Percentiles rank a stretch among this genome's conserved stretches.
Evolutionary conservation across 2,888 invertebrate species (phyloP).

Genomic region (Onchidella celtica): DNA sequence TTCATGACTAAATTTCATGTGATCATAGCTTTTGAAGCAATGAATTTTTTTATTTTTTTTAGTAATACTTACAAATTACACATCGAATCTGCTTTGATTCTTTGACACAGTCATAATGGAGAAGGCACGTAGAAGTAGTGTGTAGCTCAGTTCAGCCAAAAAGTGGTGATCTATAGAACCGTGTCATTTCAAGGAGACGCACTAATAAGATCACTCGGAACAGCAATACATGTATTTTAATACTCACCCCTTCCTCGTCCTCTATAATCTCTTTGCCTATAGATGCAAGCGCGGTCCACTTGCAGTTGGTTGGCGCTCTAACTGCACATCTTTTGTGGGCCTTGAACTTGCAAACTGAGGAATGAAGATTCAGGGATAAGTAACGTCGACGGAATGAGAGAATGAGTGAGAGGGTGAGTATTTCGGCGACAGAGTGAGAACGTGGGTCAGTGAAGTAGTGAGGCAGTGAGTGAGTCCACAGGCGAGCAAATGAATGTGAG

Average conservation of each 20-base stretch:
- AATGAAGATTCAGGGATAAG: slow-evolving; percentile 11
- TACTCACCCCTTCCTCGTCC: slow-evolving; percentile 90
- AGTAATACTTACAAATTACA: too few relatives aligned
- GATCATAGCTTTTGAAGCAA: too few relatives aligned
- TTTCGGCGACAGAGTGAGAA: not conserved
- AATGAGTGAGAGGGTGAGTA: not conserved
- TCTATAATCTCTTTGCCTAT: slow-evolving; percentile 97
- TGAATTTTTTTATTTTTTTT: too few relatives aligned
- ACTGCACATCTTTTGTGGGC: slow-evolving; percentile 97
- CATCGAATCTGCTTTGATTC: too few relatives aligned
- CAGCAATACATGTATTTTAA: too few relatives aligned
- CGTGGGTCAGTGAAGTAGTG: not conserved
- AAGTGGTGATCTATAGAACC: too few relatives aligned
- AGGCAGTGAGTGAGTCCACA: not conserved
- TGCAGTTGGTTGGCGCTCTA: slow-evolving; percentile 95
- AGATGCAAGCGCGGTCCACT: slow-evolving; percentile 97
- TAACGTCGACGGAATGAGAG: not conserved
- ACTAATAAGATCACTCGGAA: too few relatives aligned
- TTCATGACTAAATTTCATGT: too few relatives aligned
- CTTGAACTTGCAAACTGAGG: slow-evolving; percentile 94
- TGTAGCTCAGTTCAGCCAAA: too few relatives aligned
- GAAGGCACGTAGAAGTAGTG: too few relatives aligned
- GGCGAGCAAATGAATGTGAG: not conserved
- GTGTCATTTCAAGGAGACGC: too few relatives aligned
- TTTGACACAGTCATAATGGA: too few relatives aligned